Conservation (phyloP, 1,140 invertebrate species). For the Pemphigus obesinymphae region DNA sequence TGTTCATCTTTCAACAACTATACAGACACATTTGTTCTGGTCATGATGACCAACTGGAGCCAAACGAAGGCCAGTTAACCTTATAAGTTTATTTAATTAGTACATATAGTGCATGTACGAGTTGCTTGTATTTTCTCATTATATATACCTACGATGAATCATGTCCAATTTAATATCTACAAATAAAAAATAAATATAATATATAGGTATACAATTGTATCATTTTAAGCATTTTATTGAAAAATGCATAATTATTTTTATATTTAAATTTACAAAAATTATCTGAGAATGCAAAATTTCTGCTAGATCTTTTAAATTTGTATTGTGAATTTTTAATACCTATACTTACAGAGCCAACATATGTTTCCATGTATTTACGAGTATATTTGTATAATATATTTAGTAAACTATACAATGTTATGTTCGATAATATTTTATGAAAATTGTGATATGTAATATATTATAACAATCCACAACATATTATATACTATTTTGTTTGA, state of each 20-base stretch:
- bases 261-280: background rate
- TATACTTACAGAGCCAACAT: background rate
- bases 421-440: too few species aligned
- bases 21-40: constrained; percentile 9
- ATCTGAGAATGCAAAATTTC: background rate
- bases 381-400: too few species aligned
- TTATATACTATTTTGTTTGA: too few species aligned
- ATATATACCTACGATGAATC: constrained; percentile 8
- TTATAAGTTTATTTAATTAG: constrained; percentile 33
- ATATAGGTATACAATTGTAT: too few species aligned
- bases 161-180: constrained; percentile 10
- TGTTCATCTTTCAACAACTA: background rate
- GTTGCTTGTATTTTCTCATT: constrained; percentile 5
- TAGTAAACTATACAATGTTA: too few species aligned
- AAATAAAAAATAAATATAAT: constrained; percentile 4
- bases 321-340: background rate
- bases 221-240: background rate
- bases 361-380: background rate
- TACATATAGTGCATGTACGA: constrained; percentile 8
- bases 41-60: constrained; percentile 32
- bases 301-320: background rate
- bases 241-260: background rate
- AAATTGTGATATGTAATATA: too few species aligned
- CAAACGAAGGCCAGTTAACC: constrained; percentile 25
- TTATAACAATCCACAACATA: too few species aligned